Conservation (phyloP, 1,140 invertebrate species). For the Magallana ariakensis region DNA sequence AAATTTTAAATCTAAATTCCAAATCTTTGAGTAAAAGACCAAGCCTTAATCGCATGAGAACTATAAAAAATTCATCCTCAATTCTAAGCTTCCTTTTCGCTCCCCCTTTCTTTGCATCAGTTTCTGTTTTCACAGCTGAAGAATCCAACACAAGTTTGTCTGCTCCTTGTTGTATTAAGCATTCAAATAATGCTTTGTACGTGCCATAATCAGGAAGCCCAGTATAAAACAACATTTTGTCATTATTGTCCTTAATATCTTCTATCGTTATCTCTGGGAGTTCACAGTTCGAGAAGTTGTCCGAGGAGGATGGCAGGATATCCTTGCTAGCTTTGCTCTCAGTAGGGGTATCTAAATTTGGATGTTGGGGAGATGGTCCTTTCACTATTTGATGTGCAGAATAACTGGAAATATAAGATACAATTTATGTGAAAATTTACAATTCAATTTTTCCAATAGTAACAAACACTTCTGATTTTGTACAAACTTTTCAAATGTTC, state of each 20-base stretch:
- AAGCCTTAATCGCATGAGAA: slow-evolving; percentile 51
- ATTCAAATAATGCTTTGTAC: slow-evolving; percentile 39
- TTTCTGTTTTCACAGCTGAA: not conserved
- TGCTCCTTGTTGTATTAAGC: too few relatives aligned
- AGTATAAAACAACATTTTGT: slow-evolving; percentile 41
- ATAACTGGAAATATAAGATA: too few relatives aligned
- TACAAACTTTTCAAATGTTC: too few relatives aligned
- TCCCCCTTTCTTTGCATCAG: not conserved
- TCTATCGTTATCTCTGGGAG: slow-evolving; percentile 5
- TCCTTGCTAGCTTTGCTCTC: too few relatives aligned
- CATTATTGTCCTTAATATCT: not conserved
- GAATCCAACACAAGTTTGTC: not conserved
- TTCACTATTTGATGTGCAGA: too few relatives aligned
- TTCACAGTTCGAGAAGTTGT: too few relatives aligned
- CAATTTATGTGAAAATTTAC: too few relatives aligned
- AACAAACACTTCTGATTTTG: too few relatives aligned
- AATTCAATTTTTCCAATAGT: too few relatives aligned
- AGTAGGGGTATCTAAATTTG: too few relatives aligned
- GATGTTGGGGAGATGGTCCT: too few relatives aligned
- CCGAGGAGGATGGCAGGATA: too few relatives aligned
- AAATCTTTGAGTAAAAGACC: slow-evolving; percentile 53
- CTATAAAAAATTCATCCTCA: slow-evolving; percentile 50
- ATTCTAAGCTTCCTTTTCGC: slow-evolving; percentile 25
- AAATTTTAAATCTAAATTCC: slow-evolving; percentile 48
- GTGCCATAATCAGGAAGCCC: slow-evolving; percentile 39